phyloP scores from a whole-genome alignment of 2,888 invertebrate species.

The Xanthorhoe designata region DNA sequence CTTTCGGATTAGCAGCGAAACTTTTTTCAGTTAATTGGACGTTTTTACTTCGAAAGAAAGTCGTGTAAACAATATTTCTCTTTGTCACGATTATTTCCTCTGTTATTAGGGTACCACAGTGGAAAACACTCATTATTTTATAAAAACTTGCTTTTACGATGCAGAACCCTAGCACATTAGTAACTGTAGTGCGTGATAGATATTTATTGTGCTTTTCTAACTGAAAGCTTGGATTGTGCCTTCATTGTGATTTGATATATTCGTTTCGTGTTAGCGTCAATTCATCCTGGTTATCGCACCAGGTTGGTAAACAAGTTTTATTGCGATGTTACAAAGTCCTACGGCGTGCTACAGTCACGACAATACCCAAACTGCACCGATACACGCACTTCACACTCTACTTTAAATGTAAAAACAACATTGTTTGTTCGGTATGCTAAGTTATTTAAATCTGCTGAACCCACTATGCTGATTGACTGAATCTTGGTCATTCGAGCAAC shows the following conservation, averaged over 20 bases:
- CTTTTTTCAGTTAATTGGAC: conserved; percentile 45
- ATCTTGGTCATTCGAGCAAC: conserved; percentile 20
- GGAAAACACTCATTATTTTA: not conserved
- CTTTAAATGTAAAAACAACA: conserved; percentile 37
- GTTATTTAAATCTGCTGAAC: conserved; percentile 28
- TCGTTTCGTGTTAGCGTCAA: conserved; percentile 59
- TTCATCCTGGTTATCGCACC: conserved; percentile 58
- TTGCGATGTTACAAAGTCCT: conserved; percentile 64
- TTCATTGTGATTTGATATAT: conserved; percentile 24
- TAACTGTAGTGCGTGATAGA: not conserved
- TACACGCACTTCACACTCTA: conserved; percentile 73
- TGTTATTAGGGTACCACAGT: conserved; percentile 25
- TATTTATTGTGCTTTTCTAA: conserved; percentile 1
- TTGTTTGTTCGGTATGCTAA: conserved; percentile 31
- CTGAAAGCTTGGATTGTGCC: conserved; percentile 6
- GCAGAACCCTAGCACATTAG: not conserved
- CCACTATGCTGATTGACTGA: conserved; percentile 23
- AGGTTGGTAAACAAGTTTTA: conserved; percentile 70
- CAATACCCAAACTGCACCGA: conserved; percentile 63
- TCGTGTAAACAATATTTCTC: conserved; percentile 45
- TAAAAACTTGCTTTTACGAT: not conserved
- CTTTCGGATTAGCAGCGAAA: conserved; percentile 40
- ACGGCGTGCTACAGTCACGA: conserved; percentile 63
- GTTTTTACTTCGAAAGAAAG: conserved; percentile 40
- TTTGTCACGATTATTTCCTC: conserved; percentile 43